Evolutionary conservation across 1,140 invertebrate species (phyloP).

Genomic region (Trachymyrmex septentrionalis): DNA sequence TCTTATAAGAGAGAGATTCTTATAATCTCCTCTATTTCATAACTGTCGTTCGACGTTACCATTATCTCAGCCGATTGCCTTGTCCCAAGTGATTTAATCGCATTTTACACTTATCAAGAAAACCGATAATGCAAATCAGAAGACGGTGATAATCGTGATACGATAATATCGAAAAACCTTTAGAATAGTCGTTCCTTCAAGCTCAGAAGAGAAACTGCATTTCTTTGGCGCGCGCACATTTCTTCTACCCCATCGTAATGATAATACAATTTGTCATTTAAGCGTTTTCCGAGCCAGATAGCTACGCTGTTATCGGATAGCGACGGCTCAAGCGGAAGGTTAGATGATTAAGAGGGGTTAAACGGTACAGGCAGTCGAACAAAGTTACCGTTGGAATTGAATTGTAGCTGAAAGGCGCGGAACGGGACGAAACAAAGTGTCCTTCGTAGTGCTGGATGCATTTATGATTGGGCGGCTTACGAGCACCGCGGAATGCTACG

Average conservation of each 20-base stretch:
- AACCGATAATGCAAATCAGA: constrained; percentile 22
- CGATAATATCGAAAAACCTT: constrained; percentile 13
- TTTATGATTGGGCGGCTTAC: constrained; percentile 55
- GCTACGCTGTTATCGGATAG: constrained; percentile 36
- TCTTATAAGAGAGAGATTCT: not conserved
- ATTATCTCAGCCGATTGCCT: constrained; percentile 23
- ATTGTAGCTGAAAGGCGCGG: constrained; percentile 55
- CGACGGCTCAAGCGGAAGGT: constrained; percentile 46
- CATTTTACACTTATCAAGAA: constrained; percentile 6
- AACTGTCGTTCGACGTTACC: not conserved
- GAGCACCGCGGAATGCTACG: constrained; percentile 42
- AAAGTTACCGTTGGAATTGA: constrained; percentile 56
- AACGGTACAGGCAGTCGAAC: constrained; percentile 54
- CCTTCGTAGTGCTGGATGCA: constrained; percentile 50
- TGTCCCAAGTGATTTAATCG: constrained; percentile 25
- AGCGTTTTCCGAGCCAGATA: constrained; percentile 53
- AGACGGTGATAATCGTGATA: constrained; percentile 39
- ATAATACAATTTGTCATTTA: constrained; percentile 65
- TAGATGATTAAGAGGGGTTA: constrained; percentile 51
- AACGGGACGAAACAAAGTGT: constrained; percentile 48
- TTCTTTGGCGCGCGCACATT: constrained; percentile 17
- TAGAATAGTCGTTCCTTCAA: not conserved
- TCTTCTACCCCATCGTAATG: constrained; percentile 38
- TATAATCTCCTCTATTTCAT: not conserved
- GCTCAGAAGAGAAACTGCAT: not conserved